Conservation (phyloP, 2,113 vertebrate genomes). For the Sporophila hypoxantha region DNA sequence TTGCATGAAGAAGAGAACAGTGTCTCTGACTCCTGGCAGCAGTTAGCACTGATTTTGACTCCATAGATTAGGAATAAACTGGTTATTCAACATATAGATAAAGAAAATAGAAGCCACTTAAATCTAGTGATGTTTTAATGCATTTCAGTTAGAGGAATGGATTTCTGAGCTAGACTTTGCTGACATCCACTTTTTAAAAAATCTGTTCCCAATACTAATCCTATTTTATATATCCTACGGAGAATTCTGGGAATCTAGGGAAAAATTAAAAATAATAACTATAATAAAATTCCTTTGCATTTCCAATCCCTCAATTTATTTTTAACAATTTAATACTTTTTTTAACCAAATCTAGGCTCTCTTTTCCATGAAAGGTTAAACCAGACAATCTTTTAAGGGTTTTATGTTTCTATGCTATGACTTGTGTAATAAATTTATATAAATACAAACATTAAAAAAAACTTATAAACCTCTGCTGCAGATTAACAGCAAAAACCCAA, state of each 20-base stretch:
- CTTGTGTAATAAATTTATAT: background rate
- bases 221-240: background rate
- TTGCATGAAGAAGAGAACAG: background rate
- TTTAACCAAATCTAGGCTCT: background rate
- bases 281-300: background rate
- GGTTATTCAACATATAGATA: background rate
- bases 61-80: background rate
- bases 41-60: background rate
- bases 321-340: background rate
- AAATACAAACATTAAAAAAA: background rate
- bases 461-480: background rate
- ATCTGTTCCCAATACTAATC: background rate
- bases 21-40: background rate
- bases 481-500: background rate
- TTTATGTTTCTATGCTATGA: background rate
- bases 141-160: background rate
- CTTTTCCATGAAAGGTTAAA: background rate
- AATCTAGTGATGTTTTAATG: background rate
- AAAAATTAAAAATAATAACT: background rate
- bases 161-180: background rate
- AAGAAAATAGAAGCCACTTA: background rate
- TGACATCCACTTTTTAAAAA: background rate
- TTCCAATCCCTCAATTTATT: background rate
- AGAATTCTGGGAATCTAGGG: background rate
- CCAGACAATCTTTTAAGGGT: accelerated